Percentiles rank a stretch among this genome's conserved stretches.
Evolutionary conservation across 2,888 invertebrate genomes (phyloP).

Genomic region (Hedya salicella): DNA sequence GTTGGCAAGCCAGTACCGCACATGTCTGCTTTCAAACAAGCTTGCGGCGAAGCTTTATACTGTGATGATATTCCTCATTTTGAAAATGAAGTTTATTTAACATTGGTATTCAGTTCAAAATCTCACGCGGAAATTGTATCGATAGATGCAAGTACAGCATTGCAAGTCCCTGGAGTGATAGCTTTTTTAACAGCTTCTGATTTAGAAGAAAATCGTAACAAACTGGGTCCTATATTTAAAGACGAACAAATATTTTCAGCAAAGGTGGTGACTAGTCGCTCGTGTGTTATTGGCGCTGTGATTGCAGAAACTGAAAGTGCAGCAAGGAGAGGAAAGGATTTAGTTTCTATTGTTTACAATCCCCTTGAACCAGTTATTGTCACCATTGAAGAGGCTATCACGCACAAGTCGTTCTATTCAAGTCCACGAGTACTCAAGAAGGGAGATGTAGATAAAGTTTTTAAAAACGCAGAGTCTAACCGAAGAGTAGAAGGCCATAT

Average conservation of each 20-base stretch:
- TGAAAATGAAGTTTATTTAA: constrained; percentile 90
- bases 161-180: constrained; percentile 90
- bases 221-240: constrained; percentile 88
- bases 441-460: constrained; percentile 88
- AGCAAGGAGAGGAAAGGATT: constrained; percentile 91
- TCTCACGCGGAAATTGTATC: constrained; percentile 91
- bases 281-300: constrained; percentile 92
- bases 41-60: constrained; percentile 95
- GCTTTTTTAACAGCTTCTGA: constrained; percentile 91
- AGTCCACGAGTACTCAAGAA: constrained; percentile 82
- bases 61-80: constrained; percentile 93
- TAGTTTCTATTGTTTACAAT: constrained; percentile 92
- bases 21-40: constrained; percentile 93
- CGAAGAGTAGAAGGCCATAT: constrained; percentile 88
- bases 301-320: constrained; percentile 90
- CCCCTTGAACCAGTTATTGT: constrained; percentile 91
- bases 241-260: constrained; percentile 94
- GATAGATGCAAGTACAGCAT: constrained; percentile 90
- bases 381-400: constrained; percentile 94
- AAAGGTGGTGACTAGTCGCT: constrained; percentile 89
- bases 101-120: constrained; percentile 90
- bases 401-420: constrained; percentile 87
- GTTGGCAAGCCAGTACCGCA: constrained; percentile 93
- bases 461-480: constrained; percentile 83
- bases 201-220: constrained; percentile 87